phyloP scores from a whole-genome alignment of 2,113 vertebrate genomes.

The Lutjanus erythropterus region DNA sequence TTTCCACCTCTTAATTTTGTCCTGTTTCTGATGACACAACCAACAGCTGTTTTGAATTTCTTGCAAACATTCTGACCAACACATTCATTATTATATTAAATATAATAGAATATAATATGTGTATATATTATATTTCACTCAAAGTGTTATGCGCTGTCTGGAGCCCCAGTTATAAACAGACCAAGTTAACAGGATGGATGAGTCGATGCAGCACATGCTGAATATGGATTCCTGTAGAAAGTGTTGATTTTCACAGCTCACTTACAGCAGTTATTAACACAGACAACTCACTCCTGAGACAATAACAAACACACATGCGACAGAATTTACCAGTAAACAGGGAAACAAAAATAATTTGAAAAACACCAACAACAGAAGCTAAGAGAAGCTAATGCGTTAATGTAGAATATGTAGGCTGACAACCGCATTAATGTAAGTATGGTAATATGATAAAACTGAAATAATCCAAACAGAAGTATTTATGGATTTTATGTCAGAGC shows the following conservation, averaged over 20 bases:
- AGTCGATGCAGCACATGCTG: too few species aligned
- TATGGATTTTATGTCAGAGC: slow-evolving; percentile 42
- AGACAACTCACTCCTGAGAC: not conserved
- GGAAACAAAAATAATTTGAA: not conserved
- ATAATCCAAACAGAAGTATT: slow-evolving; percentile 64
- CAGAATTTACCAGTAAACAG: slow-evolving; percentile 7
- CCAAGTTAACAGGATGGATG: too few species aligned
- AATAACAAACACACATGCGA: not conserved
- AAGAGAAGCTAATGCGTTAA: slow-evolving; percentile 34
- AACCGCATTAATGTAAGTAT: slow-evolving; percentile 62
- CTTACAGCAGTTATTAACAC: not conserved
- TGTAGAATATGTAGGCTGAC: slow-evolving; percentile 74
- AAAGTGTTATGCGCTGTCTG: too few species aligned
- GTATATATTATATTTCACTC: too few species aligned
- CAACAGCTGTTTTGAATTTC: too few species aligned
- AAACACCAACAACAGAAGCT: not conserved
- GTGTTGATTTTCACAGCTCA: not conserved
- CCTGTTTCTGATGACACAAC: too few species aligned
- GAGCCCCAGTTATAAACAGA: too few species aligned
- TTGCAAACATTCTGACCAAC: too few species aligned
- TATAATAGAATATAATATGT: too few species aligned
- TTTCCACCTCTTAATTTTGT: too few species aligned
- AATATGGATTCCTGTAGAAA: too few species aligned
- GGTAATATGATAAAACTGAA: slow-evolving; percentile 50
- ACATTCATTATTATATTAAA: too few species aligned